A percentile compares a stretch with the other conserved stretches of the same genome.
These are phyloP conservation scores for Aphyosemion australe DNA, from an alignment of 2,113 vertebrate genomes.

Conservation along the genomic window DNA sequence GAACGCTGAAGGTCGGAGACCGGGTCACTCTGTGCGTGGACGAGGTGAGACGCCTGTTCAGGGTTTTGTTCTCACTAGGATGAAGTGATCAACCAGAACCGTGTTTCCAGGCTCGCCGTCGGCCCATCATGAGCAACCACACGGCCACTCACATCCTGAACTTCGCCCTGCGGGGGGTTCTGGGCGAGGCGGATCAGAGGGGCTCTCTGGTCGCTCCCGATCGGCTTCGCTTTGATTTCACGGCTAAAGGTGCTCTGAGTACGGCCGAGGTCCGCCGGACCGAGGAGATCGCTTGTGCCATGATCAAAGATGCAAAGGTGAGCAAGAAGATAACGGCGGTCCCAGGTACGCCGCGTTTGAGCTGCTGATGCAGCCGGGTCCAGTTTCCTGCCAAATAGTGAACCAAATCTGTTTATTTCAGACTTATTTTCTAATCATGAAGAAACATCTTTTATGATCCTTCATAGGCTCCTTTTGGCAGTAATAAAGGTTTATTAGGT, in stretches of 20 bases:
- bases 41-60: slow-evolving; percentile 81
- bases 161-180: slow-evolving; percentile 89
- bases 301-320: slow-evolving; percentile 92
- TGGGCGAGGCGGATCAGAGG: slow-evolving; percentile 95
- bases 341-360: too few relatives aligned
- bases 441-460: too few relatives aligned
- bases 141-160: slow-evolving; percentile 96
- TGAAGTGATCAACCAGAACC: too few relatives aligned
- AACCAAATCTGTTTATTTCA: too few relatives aligned
- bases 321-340: not conserved
- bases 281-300: slow-evolving; percentile 85
- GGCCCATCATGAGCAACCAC: slow-evolving; percentile 97
- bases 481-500: too few relatives aligned
- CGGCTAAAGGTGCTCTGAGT: slow-evolving; percentile 91
- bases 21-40: slow-evolving; percentile 86
- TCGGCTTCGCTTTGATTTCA: slow-evolving; percentile 95
- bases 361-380: too few relatives aligned
- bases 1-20: slow-evolving; percentile 89
- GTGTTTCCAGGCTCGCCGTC: slow-evolving; percentile 82
- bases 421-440: too few relatives aligned
- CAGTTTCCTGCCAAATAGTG: too few relatives aligned
- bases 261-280: slow-evolving; percentile 86
- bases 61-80: too few relatives aligned
- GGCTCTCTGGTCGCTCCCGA: slow-evolving; percentile 94
- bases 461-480: too few relatives aligned